Conservation (phyloP, 2,797 vertebrate genomes). For the Rousettus madagascariensis region DNA sequence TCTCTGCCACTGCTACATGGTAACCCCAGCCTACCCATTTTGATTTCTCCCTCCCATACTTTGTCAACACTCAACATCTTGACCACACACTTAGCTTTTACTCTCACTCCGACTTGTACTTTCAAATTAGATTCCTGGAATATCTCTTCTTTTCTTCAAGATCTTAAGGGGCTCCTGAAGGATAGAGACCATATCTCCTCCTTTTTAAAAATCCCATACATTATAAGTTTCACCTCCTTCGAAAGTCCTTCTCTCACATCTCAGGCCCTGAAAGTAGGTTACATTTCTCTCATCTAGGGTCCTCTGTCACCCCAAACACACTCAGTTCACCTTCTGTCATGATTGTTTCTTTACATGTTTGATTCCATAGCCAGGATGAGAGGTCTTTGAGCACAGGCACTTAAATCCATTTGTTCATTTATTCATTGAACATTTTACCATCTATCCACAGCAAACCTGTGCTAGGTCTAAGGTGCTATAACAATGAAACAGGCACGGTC, state of each 20-base stretch:
- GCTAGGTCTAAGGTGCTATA: not conserved
- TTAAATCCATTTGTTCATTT: not conserved
- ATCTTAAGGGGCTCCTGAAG: not conserved
- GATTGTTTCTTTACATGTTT: not conserved
- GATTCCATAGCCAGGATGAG: not conserved
- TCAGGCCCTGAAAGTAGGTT: not conserved
- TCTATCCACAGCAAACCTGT: not conserved
- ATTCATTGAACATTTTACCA: not conserved
- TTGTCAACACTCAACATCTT: not conserved
- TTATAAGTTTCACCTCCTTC: not conserved
- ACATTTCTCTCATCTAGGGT: not conserved
- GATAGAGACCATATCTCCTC: not conserved
- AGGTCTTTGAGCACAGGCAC: not conserved
- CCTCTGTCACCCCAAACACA: not conserved
- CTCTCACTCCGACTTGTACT: not conserved
- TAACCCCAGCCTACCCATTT: not conserved
- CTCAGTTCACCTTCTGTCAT: not conserved
- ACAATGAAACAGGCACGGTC: not conserved
- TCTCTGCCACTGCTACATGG: not conserved
- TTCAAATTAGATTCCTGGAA: not conserved
- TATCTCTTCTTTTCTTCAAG: not conserved
- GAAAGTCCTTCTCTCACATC: not conserved
- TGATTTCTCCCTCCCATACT: not conserved
- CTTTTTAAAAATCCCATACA: not conserved
- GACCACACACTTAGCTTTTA: not conserved